Conservation (phyloP, 2,888 invertebrate species). For the Sthenelais limicola region DNA sequence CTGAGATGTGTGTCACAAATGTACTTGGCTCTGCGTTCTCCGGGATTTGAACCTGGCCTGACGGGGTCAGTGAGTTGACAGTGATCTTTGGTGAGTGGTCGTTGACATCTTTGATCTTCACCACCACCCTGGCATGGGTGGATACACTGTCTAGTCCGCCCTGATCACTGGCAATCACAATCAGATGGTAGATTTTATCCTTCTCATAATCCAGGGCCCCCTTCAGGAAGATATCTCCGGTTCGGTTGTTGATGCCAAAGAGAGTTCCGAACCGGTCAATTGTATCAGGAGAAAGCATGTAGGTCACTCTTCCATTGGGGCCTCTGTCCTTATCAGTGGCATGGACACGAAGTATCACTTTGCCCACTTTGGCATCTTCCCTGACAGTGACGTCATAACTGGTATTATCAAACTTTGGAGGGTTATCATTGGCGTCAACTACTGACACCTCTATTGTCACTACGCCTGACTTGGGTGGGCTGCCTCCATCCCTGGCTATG, state of each 20-base stretch:
- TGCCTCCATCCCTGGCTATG: constrained; percentile 64
- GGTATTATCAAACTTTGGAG: constrained; percentile 76
- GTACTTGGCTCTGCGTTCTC: constrained; percentile 45
- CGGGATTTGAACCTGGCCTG: constrained; percentile 37
- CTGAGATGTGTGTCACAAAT: constrained; percentile 49
- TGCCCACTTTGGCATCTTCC: constrained; percentile 60
- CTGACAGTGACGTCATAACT: constrained; percentile 89
- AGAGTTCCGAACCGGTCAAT: constrained; percentile 46
- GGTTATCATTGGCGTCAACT: constrained; percentile 67
- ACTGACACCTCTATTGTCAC: constrained; percentile 60
- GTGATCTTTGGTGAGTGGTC: constrained; percentile 47
- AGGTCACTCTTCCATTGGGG: constrained; percentile 55
- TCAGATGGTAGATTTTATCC: constrained; percentile 52
- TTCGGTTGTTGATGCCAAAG: constrained; percentile 36
- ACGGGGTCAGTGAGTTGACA: constrained; percentile 41
- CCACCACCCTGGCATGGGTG: constrained; percentile 38
- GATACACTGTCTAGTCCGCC: constrained; percentile 41
- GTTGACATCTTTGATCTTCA: constrained; percentile 48
- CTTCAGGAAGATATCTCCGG: constrained; percentile 38
- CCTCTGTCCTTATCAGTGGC: constrained; percentile 64
- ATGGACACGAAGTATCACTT: constrained; percentile 57
- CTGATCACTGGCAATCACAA: constrained; percentile 46
- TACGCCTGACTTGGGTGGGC: constrained; percentile 57
- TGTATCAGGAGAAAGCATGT: constrained; percentile 54
- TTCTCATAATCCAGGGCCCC: constrained; percentile 39